Percentiles rank a stretch among this genome's conserved stretches.
Evolutionary conservation across 2,888 invertebrate species (phyloP).

Genomic region (Bombyx huttoni): DNA sequence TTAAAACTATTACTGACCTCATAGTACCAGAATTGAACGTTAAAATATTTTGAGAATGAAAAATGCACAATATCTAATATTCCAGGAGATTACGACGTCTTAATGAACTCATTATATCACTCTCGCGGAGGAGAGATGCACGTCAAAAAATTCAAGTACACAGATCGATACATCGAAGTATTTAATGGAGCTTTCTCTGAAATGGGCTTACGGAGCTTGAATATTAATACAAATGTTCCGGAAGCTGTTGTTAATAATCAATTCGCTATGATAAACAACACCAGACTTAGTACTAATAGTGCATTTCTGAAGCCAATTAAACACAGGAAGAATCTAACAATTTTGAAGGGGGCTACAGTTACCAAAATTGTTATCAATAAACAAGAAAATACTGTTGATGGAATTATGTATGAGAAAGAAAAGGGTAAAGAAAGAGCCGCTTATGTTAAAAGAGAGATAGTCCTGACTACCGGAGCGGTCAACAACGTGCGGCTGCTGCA

Average conservation of each 20-base stretch:
- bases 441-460: slow-evolving; percentile 55
- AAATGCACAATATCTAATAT: slow-evolving; percentile 7
- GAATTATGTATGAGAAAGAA: slow-evolving; percentile 50
- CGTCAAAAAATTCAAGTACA: slow-evolving; percentile 54
- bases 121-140: slow-evolving; percentile 60
- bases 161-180: slow-evolving; percentile 49
- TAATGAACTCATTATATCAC: slow-evolving; percentile 59
- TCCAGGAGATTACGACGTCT: slow-evolving; percentile 59
- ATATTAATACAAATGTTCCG: slow-evolving; percentile 52
- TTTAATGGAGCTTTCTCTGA: slow-evolving; percentile 51
- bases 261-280: slow-evolving; percentile 52
- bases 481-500: slow-evolving; percentile 57
- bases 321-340: slow-evolving; percentile 50
- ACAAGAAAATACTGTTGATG: slow-evolving; percentile 50
- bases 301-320: slow-evolving; percentile 54
- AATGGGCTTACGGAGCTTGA: slow-evolving; percentile 51
- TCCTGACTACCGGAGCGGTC: slow-evolving; percentile 54
- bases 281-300: slow-evolving; percentile 52
- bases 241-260: slow-evolving; percentile 60
- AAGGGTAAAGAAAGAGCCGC: slow-evolving; percentile 53
- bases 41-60: not conserved
- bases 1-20: no score
- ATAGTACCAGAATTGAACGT: no score
- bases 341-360: slow-evolving; percentile 51
- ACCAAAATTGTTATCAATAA: slow-evolving; percentile 52